These are phyloP conservation scores for Caranx ignobilis DNA, from an alignment of 2,113 vertebrate genomes.

Conservation along the genomic window DNA sequence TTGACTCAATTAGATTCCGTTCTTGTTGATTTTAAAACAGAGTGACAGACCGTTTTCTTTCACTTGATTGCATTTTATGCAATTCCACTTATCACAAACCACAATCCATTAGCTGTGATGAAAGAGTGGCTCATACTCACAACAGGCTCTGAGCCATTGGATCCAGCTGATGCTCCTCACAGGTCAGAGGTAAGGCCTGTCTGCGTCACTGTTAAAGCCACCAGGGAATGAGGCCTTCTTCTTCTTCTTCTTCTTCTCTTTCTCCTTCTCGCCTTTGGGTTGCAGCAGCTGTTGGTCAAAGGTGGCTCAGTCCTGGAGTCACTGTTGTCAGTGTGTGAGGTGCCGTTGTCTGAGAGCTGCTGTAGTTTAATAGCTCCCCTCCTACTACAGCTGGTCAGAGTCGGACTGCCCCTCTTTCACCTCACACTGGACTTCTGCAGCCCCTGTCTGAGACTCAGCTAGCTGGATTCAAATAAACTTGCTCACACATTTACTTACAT, in stretches of 20 bases:
- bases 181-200: background rate
- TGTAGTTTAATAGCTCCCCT: constrained; percentile 33
- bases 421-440: background rate
- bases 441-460: background rate
- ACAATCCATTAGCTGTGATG: constrained; percentile 22
- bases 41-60: constrained; percentile 14
- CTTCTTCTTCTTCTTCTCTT: no score
- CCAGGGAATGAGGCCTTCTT: background rate
- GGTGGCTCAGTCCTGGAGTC: constrained; percentile 26
- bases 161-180: constrained; percentile 31
- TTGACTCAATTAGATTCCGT: background rate
- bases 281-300: constrained; percentile 34
- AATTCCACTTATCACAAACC: constrained; percentile 11
- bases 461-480: constrained; percentile 9
- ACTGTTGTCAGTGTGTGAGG: constrained; percentile 22
- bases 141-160: constrained; percentile 19
- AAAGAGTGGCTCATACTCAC: constrained; percentile 34
- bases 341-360: background rate
- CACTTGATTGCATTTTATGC: constrained; percentile 29
- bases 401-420: constrained; percentile 20
- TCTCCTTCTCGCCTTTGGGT: background rate
- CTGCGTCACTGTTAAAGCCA: constrained; percentile 14
- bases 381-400: constrained; percentile 12
- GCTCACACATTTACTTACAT: background rate
- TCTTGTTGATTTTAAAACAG: constrained; percentile 24